Evolutionary conservation across 2,113 vertebrate species (phyloP).

Genomic region (Arvicanthis niloticus): DNA sequence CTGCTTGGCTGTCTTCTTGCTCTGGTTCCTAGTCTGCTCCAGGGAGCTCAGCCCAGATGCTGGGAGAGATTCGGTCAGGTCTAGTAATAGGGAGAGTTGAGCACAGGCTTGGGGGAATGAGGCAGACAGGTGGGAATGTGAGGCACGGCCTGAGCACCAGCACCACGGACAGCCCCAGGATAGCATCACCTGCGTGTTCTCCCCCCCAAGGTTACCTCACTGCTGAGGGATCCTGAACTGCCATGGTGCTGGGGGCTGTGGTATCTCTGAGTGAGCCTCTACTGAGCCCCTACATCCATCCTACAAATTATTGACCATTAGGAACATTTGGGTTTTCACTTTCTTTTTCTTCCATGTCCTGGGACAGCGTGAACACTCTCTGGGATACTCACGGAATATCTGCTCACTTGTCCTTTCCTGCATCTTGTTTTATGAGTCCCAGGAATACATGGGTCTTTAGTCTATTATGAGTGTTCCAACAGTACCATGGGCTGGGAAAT

Average conservation of each 20-base stretch:
- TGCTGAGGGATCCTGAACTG: not conserved
- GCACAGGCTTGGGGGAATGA: not conserved
- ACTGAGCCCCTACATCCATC: no score
- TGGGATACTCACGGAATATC: not conserved
- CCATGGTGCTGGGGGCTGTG: not conserved
- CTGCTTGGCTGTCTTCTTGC: not conserved
- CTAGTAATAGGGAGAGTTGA: not conserved
- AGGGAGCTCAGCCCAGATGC: not conserved
- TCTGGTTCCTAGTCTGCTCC: not conserved
- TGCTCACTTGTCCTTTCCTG: not conserved
- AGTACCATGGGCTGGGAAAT: not conserved
- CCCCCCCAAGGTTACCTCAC: no score
- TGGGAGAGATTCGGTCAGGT: not conserved
- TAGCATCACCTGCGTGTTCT: rapidly evolving
- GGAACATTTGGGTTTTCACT: not conserved
- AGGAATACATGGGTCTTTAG: no score
- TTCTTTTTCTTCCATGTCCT: not conserved
- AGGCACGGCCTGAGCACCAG: not conserved
- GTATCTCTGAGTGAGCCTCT: not conserved
- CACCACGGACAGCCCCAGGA: not conserved
- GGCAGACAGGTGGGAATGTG: no score
- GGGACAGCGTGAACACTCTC: not conserved
- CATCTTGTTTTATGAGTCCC: not conserved
- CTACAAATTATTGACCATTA: not conserved
- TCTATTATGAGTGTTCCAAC: not conserved